These are phyloP conservation scores for Acridotheres tristis DNA, from an alignment of 2,797 vertebrate species.

Conservation along the genomic window DNA sequence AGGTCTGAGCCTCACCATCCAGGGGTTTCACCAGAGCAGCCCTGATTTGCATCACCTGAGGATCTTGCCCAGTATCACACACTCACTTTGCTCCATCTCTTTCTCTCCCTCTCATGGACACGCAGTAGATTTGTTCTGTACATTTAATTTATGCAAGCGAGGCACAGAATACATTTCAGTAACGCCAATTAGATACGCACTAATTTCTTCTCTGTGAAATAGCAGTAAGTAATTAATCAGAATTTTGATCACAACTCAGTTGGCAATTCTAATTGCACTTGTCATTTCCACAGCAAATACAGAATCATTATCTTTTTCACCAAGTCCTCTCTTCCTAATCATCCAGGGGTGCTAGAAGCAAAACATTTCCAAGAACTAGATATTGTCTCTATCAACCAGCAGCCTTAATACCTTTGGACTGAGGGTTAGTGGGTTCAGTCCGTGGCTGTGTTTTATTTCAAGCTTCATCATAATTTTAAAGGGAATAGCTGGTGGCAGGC, in stretches of 20 bases:
- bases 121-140: not conserved
- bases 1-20: not conserved
- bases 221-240: conserved; percentile 73
- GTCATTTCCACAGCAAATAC: conserved; percentile 65
- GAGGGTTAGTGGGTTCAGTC: conserved; percentile 41
- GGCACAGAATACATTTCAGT: conserved; percentile 50
- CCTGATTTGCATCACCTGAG: not conserved
- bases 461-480: conserved; percentile 56
- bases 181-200: conserved; percentile 66
- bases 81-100: not conserved
- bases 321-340: conserved; percentile 51
- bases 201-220: conserved; percentile 71
- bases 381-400: conserved; percentile 50
- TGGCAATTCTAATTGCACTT: conserved; percentile 71
- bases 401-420: conserved; percentile 57
- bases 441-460: conserved; percentile 48
- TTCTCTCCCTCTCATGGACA: not conserved
- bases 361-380: conserved; percentile 71
- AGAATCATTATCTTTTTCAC: conserved; percentile 51
- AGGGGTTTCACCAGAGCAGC: not conserved
- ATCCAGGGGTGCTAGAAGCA: conserved; percentile 53
- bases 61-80: not conserved
- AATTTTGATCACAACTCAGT: conserved; percentile 74
- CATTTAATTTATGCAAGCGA: conserved; percentile 63
- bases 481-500: conserved; percentile 62